Base-by-base conservation (phyloP, 2,888 invertebrate genomes). In the Melieria picta region DNA sequence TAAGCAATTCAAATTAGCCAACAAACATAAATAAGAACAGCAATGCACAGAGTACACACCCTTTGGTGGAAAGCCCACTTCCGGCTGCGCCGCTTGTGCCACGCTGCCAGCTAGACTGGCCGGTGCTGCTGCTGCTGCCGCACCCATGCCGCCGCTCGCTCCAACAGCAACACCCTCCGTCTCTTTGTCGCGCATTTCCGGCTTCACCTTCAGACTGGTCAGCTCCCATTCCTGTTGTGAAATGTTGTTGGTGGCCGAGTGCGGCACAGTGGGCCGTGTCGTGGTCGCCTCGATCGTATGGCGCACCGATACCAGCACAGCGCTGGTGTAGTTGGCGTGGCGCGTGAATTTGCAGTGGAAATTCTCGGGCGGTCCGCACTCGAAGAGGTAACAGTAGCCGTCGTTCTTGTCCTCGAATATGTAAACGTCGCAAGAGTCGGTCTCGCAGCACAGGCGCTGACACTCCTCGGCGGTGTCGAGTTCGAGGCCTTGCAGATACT, bases 331-430 rank as follows among this genome's bases (percentile, higher is more conserved):
- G 88, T 95, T 94, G 65, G 91, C 90, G 86, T 97, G 96, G 73
- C 91, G 90, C 2, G 96, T 95, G 85, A 97, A 97, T 89, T 95
- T 95, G 88, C 97, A 97, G 82, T 94, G 93, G 87, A 96, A 96
- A 86, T 96, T 94, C 84, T 94, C 94, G 0, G 94, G 92, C 5
- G 94, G 92, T 2, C 97, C 96, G 85, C 97, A 97, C 86, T 94
- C 93, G 87, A 97, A 97, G 77, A 97, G 88, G 86, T 96, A 97
- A 86, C 96, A 97, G 84, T 95, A 94, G 74, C 95, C 95, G 4
- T 93, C 85, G 4, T 82, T 80, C 91, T 95, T 96, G 84, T 96
- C 94, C 86, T 97, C 96, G 84, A 93, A 97, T 78, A 97, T 93
- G 86, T 95, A 96, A 43, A 96, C 95, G 87, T 97, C 96, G 86